Evolutionary conservation across 2,113 vertebrate genomes (phyloP).

Genomic region (Plestiodon gilberti): DNA sequence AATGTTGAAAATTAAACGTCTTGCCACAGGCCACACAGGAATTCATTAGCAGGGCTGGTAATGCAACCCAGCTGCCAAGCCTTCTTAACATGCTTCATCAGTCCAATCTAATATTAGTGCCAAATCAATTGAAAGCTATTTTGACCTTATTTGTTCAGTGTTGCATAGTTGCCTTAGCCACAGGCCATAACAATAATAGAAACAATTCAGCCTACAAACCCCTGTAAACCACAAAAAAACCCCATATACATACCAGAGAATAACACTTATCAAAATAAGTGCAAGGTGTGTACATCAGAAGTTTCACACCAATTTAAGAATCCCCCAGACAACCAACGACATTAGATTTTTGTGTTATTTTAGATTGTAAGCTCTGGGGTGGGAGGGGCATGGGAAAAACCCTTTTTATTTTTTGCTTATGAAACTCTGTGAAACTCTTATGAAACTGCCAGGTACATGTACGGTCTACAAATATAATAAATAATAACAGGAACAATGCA

Average conservation of each 20-base stretch:
- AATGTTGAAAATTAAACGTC: background rate
- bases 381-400: no score
- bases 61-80: background rate
- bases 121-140: conserved; percentile 26
- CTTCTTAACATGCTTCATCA: conserved; percentile 10
- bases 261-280: background rate
- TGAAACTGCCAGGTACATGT: no score
- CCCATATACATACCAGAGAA: background rate
- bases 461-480: no score
- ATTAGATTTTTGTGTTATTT: background rate
- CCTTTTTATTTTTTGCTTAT: no score
- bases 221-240: background rate
- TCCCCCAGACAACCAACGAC: background rate
- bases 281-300: background rate
- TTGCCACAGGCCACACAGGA: conserved; percentile 10
- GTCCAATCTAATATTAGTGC: conserved; percentile 15
- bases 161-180: background rate
- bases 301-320: background rate
- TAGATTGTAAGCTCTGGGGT: background rate
- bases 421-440: no score
- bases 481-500: no score
- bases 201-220: background rate
- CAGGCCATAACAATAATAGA: conserved; percentile 10
- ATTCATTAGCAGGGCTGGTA: background rate
- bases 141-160: conserved; percentile 22